These are phyloP conservation scores for Aspidapion aeneum DNA, from an alignment of 2,888 invertebrate genomes.

Conservation along the genomic window DNA sequence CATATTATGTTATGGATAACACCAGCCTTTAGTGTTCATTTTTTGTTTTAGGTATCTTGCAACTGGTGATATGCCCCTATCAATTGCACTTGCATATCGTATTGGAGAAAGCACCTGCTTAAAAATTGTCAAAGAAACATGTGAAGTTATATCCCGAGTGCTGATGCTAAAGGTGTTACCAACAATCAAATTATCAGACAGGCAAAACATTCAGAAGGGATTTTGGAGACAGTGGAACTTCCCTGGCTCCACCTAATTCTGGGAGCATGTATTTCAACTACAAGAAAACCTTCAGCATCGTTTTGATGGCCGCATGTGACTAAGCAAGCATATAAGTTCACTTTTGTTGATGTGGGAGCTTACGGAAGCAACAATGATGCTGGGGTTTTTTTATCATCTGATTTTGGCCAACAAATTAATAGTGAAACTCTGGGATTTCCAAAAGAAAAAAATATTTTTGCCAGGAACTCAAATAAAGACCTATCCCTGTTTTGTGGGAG, in stretches of 20 bases:
- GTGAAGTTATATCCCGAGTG: neutral
- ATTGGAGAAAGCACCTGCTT: neutral
- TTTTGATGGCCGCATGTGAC: too few relatives aligned
- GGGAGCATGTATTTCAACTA: too few relatives aligned
- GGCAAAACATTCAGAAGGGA: neutral
- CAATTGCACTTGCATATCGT: neutral
- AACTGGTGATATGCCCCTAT: neutral
- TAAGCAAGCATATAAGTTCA: neutral
- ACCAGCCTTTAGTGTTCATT: neutral
- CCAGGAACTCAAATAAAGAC: neutral
- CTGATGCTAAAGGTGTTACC: neutral
- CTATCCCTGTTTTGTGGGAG: slow-evolving; percentile 14
- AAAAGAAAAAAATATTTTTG: neutral
- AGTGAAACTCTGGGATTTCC: neutral
- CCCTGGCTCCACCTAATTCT: neutral
- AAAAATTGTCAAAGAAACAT: neutral
- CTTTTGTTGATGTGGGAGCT: neutral
- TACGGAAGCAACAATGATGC: neutral
- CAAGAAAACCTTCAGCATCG: too few relatives aligned
- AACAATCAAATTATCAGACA: neutral
- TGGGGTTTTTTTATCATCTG: neutral
- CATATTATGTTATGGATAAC: too few relatives aligned
- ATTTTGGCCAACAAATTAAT: neutral
- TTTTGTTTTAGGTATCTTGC: neutral
- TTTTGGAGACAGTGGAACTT: neutral